phyloP scores from a whole-genome alignment of 2,888 invertebrate species.

The Cinara cedri region DNA sequence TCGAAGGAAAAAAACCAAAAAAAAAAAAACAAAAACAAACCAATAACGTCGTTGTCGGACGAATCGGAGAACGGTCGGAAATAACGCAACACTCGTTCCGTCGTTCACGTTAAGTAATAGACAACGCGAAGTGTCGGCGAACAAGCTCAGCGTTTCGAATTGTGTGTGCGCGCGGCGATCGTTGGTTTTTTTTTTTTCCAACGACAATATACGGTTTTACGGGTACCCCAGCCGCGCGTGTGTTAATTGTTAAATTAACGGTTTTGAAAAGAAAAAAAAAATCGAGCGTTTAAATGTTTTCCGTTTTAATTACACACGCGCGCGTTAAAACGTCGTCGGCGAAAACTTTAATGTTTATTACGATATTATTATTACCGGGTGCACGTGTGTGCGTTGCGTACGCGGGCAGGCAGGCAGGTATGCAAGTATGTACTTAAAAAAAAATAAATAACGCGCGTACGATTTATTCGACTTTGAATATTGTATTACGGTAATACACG shows the following conservation, averaged over 20 bases:
- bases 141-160: too few relatives aligned
- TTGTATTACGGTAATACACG: too few relatives aligned
- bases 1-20: too few relatives aligned
- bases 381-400: too few relatives aligned
- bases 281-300: constrained; percentile 31
- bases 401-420: too few relatives aligned
- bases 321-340: constrained; percentile 31
- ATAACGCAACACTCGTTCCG: too few relatives aligned
- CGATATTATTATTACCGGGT: constrained; percentile 2
- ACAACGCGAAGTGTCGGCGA: not conserved
- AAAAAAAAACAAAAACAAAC: too few relatives aligned
- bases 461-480: not conserved
- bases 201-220: constrained; percentile 28
- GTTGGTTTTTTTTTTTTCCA: not conserved
- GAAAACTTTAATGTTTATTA: constrained; percentile 13
- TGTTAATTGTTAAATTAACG: constrained; percentile 43
- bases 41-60: too few relatives aligned
- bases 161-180: too few relatives aligned
- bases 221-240: too few relatives aligned
- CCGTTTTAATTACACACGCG: constrained; percentile 14
- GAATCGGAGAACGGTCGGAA: too few relatives aligned
- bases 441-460: not conserved
- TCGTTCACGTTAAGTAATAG: too few relatives aligned
- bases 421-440: constrained; percentile 33
- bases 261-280: constrained; percentile 10